Conservation (phyloP, 2,797 vertebrate genomes). For the Chrysocyon brachyurus region DNA sequence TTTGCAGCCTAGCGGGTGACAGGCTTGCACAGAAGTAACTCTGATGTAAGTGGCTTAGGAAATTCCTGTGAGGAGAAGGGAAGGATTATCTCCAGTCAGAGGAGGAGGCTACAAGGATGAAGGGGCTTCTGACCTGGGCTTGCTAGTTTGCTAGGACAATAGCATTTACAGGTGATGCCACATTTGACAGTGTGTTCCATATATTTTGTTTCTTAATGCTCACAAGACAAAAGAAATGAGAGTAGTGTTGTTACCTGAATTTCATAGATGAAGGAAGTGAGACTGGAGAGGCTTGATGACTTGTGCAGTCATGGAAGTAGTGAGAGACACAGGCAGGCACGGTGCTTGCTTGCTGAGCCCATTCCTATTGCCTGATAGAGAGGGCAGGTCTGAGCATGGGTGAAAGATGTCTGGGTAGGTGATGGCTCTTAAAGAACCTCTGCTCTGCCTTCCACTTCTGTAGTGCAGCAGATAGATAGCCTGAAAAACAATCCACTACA, state of each 20-base stretch:
- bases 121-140: not conserved
- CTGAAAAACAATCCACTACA: not conserved
- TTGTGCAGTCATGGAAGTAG: not conserved
- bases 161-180: not conserved
- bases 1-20: not conserved
- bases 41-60: not conserved
- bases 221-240: not conserved
- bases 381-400: not conserved
- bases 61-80: not conserved
- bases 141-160: not conserved
- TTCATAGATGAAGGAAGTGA: not conserved
- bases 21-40: not conserved
- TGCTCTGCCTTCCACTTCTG: not conserved
- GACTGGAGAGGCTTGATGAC: not conserved
- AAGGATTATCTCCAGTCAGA: not conserved
- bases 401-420: not conserved
- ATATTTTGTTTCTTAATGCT: not conserved
- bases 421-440: not conserved
- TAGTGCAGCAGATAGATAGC: not conserved
- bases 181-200: not conserved
- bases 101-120: not conserved
- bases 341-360: not conserved
- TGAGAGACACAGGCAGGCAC: not conserved
- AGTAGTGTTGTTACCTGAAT: not conserved
- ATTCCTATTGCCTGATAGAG: not conserved